Conservation (phyloP, 2,888 invertebrate genomes). For the Masnerella sp. region DNA sequence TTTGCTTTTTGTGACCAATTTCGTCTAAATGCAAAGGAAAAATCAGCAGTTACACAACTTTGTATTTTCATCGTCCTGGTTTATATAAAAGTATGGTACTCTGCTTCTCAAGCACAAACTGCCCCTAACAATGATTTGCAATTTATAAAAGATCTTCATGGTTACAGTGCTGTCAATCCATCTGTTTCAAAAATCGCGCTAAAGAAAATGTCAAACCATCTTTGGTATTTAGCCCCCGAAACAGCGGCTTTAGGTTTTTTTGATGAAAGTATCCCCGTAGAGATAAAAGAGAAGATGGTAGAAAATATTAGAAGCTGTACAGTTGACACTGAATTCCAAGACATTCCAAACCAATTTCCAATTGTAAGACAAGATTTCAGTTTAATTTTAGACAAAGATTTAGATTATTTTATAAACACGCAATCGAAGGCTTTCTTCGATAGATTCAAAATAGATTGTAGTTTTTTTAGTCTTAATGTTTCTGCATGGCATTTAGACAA, state of each 20-base stretch:
- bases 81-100: constrained; percentile 31
- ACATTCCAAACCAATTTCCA: constrained; percentile 4
- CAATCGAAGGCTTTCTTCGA: constrained; percentile 35
- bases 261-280: constrained; percentile 17
- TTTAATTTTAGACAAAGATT: constrained; percentile 10
- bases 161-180: constrained; percentile 7
- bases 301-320: constrained; percentile 6
- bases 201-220: constrained; percentile 38
- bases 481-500: constrained; percentile 24
- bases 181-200: constrained; percentile 26
- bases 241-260: constrained; percentile 22
- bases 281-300: constrained; percentile 29
- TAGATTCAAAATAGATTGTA: constrained; percentile 35
- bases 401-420: constrained; percentile 32
- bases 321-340: constrained; percentile 2
- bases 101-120: constrained; percentile 1
- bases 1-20: constrained; percentile 12
- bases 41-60: constrained; percentile 1
- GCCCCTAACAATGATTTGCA: constrained; percentile 41
- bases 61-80: constrained; percentile 25
- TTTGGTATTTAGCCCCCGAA: constrained; percentile 9
- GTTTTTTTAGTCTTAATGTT: constrained; percentile 23
- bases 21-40: background rate
- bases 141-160: constrained; percentile 48
- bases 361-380: constrained; percentile 7